phyloP scores from a whole-genome alignment of 30 jellyfish, hydroid and myxozoan species.

The Phacellophora camtschatica region DNA sequence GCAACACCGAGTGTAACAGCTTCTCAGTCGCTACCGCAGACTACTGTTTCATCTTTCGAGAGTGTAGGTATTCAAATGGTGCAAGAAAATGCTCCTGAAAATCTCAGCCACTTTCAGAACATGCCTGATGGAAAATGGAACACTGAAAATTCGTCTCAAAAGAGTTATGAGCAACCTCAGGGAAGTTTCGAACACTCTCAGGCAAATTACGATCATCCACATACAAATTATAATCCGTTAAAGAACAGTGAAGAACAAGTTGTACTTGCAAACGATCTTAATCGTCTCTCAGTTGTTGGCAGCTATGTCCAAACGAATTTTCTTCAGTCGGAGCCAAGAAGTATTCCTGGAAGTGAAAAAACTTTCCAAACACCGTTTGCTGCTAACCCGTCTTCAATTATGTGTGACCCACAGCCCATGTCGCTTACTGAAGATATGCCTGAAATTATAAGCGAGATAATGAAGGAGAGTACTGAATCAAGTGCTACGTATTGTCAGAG shows the following conservation, averaged over 20 bases:
- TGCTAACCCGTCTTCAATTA: neutral
- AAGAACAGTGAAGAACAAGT: neutral
- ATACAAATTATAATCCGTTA: neutral
- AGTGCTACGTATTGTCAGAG: neutral
- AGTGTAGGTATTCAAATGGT: neutral
- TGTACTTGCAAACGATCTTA: slow-evolving; percentile 45
- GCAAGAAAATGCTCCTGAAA: neutral
- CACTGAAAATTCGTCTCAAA: neutral
- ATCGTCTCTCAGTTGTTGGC: slow-evolving; percentile 60
- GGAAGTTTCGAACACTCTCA: neutral
- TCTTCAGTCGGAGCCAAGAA: slow-evolving; percentile 20
- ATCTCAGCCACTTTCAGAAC: no score
- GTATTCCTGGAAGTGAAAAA: slow-evolving; percentile 18
- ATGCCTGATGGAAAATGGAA: no score
- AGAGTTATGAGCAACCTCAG: neutral
- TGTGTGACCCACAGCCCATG: slow-evolving; percentile 70
- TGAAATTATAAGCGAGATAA: neutral
- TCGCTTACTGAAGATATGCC: slow-evolving; percentile 66
- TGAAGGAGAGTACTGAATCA: slow-evolving; percentile 6
- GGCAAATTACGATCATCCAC: neutral
- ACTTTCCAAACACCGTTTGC: neutral
- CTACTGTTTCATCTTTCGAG: neutral
- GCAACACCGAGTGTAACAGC: neutral
- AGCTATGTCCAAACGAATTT: slow-evolving; percentile 2
- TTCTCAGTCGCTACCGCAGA: neutral